phyloP scores from a whole-genome alignment of 2,113 vertebrate genomes.

The Felis chaus region DNA sequence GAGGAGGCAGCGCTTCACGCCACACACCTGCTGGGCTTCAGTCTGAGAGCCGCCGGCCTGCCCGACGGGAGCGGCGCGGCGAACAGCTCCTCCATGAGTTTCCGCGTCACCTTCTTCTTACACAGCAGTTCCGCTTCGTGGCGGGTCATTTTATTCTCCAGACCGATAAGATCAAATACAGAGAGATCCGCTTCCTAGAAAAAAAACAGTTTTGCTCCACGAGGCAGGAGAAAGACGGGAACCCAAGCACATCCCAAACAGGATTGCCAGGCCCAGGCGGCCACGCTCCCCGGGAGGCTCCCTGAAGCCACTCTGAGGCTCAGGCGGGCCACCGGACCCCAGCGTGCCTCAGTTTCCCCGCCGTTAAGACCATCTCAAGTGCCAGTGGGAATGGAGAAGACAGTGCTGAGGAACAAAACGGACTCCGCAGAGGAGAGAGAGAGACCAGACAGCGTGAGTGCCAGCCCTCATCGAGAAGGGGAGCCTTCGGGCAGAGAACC shows the following conservation, averaged over 20 bases:
- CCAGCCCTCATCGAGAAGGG: rapidly evolving
- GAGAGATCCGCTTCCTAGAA: conserved; percentile 86
- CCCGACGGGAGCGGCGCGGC: conserved; percentile 80
- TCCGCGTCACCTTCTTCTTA: conserved; percentile 87
- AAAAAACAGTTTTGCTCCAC: not conserved
- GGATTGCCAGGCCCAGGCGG: rapidly evolving
- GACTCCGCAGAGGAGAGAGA: not conserved
- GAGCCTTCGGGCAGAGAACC: not conserved
- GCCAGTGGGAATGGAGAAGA: no score
- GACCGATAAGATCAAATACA: conserved; percentile 87
- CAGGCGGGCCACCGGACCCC: rapidly evolving
- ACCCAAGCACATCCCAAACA: rapidly evolving
- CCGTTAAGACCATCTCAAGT: not conserved
- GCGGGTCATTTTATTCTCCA: conserved; percentile 87
- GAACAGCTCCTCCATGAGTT: conserved; percentile 91
- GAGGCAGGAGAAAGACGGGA: not conserved
- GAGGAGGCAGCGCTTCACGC: rapidly evolving
- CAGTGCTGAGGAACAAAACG: rapidly evolving
- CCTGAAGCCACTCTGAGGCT: not conserved
- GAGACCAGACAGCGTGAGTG: rapidly evolving
- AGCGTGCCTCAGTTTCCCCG: rapidly evolving
- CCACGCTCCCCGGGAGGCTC: rapidly evolving
- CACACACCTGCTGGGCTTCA: conserved; percentile 91
- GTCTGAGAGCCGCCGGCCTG: conserved; percentile 84
- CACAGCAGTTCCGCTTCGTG: conserved; percentile 87